Conservation (phyloP, 2,113 vertebrate genomes). For the Sialia sialis region DNA sequence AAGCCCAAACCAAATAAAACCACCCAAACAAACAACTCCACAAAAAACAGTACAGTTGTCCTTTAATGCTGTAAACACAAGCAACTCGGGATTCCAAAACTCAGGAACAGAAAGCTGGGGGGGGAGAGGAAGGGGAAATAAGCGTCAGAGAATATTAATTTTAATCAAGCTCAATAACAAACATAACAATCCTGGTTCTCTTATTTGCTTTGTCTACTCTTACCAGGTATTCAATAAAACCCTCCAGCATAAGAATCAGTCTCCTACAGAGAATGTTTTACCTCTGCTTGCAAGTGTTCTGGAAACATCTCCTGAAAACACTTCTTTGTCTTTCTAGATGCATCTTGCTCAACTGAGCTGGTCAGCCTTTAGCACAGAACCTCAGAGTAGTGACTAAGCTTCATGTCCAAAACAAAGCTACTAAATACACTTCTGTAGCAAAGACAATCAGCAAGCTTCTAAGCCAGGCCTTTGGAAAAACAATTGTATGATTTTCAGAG, state of each 20-base stretch:
- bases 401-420: not conserved
- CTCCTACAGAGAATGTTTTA: not conserved
- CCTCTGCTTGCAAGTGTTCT: not conserved
- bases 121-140: fast-evolving
- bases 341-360: not conserved
- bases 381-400: not conserved
- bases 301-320: not conserved
- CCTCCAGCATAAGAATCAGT: not conserved
- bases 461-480: not conserved
- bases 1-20: not conserved
- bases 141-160: not conserved
- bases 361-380: not conserved
- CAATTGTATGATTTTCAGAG: not conserved
- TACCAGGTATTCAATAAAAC: not conserved
- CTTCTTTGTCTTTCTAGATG: not conserved
- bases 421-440: not conserved
- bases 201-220: not conserved
- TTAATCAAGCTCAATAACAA: not conserved
- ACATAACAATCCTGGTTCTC: not conserved
- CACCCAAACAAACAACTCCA: not conserved
- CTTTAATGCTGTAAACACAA: not conserved
- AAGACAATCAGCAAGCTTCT: not conserved
- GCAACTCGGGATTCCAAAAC: not conserved
- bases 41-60: not conserved
- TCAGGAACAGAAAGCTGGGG: not conserved